Conservation (phyloP, 1,140 invertebrate genomes). For the Drosophila santomea region DNA sequence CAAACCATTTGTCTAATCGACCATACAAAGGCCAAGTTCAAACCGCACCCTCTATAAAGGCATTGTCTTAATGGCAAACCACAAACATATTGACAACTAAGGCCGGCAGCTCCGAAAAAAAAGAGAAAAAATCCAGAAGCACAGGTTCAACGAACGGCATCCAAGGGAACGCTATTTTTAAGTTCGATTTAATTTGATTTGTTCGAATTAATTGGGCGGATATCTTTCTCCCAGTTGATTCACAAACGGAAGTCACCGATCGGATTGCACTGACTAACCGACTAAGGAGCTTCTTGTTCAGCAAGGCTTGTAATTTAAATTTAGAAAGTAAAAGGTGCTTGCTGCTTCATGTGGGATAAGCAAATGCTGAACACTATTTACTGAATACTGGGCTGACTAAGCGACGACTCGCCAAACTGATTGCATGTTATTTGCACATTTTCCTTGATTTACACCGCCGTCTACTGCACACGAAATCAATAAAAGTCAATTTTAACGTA, state of each 20-base stretch:
- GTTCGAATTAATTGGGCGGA: conserved; percentile 61
- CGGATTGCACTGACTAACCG: conserved; percentile 7
- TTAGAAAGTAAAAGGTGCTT: conserved; percentile 77
- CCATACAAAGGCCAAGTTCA: conserved; percentile 77
- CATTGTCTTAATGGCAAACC: conserved; percentile 53
- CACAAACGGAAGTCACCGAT: conserved; percentile 72
- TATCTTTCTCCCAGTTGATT: conserved; percentile 54
- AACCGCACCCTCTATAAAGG: conserved; percentile 67
- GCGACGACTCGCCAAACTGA: conserved; percentile 31
- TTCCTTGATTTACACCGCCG: conserved; percentile 70
- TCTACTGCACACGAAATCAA: conserved; percentile 66
- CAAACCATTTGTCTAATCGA: conserved; percentile 45
- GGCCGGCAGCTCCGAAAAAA: conserved; percentile 48
- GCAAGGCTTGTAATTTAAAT: conserved; percentile 64
- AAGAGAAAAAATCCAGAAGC: conserved; percentile 29
- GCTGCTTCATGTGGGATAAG: conserved; percentile 47
- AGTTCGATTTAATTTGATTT: conserved; percentile 71
- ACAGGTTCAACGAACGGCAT: conserved; percentile 61
- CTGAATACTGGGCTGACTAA: conserved; percentile 25
- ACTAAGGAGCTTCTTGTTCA: conserved; percentile 44
- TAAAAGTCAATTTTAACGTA: conserved; percentile 59
- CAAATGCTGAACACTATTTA: conserved; percentile 23
- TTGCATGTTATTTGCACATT: conserved; percentile 65
- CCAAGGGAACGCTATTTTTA: conserved; percentile 69
- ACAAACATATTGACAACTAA: conserved; percentile 65